Evolutionary conservation across 2,888 invertebrate genomes (phyloP).

Genomic region (Trichogramma evanescens): DNA sequence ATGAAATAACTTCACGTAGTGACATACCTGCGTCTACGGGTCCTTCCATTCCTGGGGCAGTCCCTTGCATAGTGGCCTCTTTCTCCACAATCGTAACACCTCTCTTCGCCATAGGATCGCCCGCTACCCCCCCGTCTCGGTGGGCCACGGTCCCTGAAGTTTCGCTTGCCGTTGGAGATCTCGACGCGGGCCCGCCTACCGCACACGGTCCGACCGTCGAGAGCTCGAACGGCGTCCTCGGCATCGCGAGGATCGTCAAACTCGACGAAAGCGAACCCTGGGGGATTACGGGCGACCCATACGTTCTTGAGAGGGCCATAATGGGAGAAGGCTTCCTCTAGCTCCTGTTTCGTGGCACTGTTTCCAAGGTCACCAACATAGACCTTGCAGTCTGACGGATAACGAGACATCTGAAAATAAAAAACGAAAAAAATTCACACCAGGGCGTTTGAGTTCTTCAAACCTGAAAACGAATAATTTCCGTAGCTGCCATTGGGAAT

Average conservation of each 20-base stretch:
- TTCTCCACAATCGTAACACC: constrained; percentile 91
- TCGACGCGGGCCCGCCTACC: constrained; percentile 87
- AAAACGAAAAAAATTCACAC: neutral
- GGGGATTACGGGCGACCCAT: constrained; percentile 96
- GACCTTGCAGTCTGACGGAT: constrained; percentile 84
- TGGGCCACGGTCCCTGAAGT: constrained; percentile 51
- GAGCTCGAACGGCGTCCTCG: constrained; percentile 75
- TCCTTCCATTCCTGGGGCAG: constrained; percentile 64
- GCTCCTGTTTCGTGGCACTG: constrained; percentile 84
- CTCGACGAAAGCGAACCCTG: constrained; percentile 92
- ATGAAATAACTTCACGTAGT: neutral
- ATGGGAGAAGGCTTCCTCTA: constrained; percentile 87
- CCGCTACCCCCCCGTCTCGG: constrained; percentile 48
- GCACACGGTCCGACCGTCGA: constrained; percentile 77
- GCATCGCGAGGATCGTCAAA: constrained; percentile 90
- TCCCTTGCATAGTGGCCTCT: constrained; percentile 90
- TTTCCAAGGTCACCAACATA: constrained; percentile 93
- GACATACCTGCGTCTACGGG: constrained; percentile 33
- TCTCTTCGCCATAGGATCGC: constrained; percentile 82
- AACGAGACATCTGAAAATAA: constrained; percentile 59
- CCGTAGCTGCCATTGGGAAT: too few species aligned
- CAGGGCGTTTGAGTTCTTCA: too few species aligned
- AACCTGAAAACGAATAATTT: too few species aligned
- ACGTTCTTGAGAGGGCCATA: constrained; percentile 89
- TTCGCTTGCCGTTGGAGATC: constrained; percentile 78